Base-by-base conservation (phyloP, 2,113 vertebrate species). In the Hydrolagus affinis region DNA sequence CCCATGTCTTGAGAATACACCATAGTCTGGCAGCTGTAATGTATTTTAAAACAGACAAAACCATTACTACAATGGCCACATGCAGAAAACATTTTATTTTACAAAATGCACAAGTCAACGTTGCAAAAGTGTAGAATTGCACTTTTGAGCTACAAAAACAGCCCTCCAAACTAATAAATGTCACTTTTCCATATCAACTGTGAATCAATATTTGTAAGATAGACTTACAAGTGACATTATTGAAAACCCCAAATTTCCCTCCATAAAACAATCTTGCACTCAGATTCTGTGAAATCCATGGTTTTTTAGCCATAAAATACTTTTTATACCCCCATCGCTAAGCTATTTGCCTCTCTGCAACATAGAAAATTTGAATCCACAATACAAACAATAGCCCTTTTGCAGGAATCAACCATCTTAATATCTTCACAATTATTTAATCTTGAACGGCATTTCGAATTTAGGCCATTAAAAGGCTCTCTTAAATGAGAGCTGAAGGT, bases 1-100 rank as follows among this genome's bases (percentile, higher is more conserved):
- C 87, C 91, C 94, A 85, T 93, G 93, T 92, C 92, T 95, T 89
- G 92, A 93, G 91, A 94, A 93, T 89, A 90, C 90, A 87, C 93
- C 93, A 92, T 92, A 94, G 87, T 93, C 93, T 83, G 78, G 30
- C 10, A 66, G 78, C 68, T 85, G 70, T 60, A 71, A 72, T 60
- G 70, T 59, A 85, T 72, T 88, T 90, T 78, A 75, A 94, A 92
- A 93, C 87, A 89, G 89, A 85, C 91, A 74, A 14, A 68, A 83
- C 21, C 32, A 28, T 83, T 32, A 83, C 25, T 66, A 68, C 17
- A 8, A 28, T 83, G 78, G 8, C 15, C 78, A 25, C 60, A 11
- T 66, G 19, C 23, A 30, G 25, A 30, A 12, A 17, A 80, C 14
- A 80, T 30, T 64, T 64, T 64, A n/a, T 44, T 44, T 66, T 19